Evolutionary conservation across 2,113 vertebrate genomes (phyloP).

Genomic region (Solea solea): DNA sequence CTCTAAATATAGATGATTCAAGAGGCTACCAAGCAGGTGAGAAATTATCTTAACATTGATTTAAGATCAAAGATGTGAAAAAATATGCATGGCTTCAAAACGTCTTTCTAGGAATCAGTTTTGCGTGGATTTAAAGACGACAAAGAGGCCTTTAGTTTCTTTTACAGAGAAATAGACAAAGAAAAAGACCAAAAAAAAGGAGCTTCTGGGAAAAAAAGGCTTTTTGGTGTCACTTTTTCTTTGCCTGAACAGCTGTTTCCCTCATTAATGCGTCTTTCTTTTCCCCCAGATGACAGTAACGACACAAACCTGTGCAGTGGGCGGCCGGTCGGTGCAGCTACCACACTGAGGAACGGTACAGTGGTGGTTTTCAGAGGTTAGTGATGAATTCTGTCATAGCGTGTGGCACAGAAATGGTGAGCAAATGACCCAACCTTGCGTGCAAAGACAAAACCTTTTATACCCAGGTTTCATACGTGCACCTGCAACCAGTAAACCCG

Average conservation of each 20-base stretch:
- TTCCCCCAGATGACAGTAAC: constrained; percentile 74
- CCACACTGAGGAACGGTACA: constrained; percentile 91
- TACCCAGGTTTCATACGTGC: too few species aligned
- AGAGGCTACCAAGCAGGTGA: constrained; percentile 74
- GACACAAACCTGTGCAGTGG: constrained; percentile 91
- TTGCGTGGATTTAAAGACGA: too few species aligned
- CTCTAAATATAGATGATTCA: constrained; percentile 12
- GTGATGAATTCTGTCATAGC: constrained; percentile 21
- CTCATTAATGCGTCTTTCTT: constrained; percentile 21
- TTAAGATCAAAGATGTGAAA: too few species aligned
- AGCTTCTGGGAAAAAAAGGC: background rate
- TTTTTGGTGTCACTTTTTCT: background rate
- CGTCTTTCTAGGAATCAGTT: background rate
- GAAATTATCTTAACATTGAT: background rate
- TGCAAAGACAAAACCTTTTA: too few species aligned
- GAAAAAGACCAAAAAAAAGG: too few species aligned
- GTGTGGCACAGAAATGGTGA: too few species aligned
- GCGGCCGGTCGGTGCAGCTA: constrained; percentile 85
- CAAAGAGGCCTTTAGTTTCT: too few species aligned
- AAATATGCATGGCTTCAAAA: background rate
- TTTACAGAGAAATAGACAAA: too few species aligned
- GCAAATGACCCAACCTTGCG: too few species aligned
- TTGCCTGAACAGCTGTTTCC: constrained; percentile 1
- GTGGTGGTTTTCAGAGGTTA: constrained; percentile 92
- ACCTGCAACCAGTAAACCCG: too few species aligned